Evolutionary conservation across 2,113 vertebrate species (phyloP), one percentile per base, ranked within the genome.

Genomic region (Tiliqua scincoides): DNA sequence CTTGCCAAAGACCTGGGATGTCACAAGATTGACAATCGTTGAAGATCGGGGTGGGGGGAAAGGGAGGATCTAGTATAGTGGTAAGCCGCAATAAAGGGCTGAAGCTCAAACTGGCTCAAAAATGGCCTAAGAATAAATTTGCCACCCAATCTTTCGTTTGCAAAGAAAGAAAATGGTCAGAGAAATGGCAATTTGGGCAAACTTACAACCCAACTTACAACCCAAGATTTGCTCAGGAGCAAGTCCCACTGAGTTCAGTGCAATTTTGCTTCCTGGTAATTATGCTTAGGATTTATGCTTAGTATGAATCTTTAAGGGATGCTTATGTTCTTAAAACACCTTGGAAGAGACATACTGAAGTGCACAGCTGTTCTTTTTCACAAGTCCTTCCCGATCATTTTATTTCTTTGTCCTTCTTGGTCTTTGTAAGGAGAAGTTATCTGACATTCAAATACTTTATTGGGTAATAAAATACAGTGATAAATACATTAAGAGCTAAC

Each of bases 371-470:
- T 30, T 35, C 1, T 59, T 86, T 76, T 77, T 85, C 72, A 76
- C 32, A 52, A 54, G 43, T 57, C 32, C 14, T 67, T 68, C 52
- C 62, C 88, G 63, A 73, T 52, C 77, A 12, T 83, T 87, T 82
- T 63, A 77, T 85, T 25, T 80, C 85, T 75, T 84, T 79, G 68
- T 59, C 70, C 71, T 62, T 73, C n/a, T 20, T 15, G 32, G 70
- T 48, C 85, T 77, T 85, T 89, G 27, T 91, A 89, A 80, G 88
- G 54, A 27, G 9, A 79, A 67, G 35, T 6, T 65, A 67, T 21
- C 7, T 71, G 68, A 80, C 17, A 88, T 80, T 0, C 83, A 85
- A 68, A 65, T 54, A 73, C 40, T 84, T 85, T 25, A 70, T 35
- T 78, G 48, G 83, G 40, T 52, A 63, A 54, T 21, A 70, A 57